Base-by-base conservation (phyloP, 2,113 vertebrate genomes). In the Podarcis raffonei region DNA sequence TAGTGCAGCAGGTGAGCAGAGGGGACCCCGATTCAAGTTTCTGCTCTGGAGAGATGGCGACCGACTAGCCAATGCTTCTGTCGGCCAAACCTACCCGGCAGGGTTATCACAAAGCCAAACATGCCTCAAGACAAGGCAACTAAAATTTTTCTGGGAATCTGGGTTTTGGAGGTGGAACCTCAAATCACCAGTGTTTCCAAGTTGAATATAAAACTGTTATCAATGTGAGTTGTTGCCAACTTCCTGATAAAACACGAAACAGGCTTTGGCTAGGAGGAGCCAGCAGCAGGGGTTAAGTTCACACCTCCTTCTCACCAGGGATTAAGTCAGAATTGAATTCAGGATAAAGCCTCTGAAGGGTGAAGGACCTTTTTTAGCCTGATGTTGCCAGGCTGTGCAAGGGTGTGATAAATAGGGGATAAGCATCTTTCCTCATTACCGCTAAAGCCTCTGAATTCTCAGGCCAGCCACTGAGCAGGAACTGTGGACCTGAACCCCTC, bases 401-500 rank as follows among this genome's bases (percentile, higher is more conserved):
- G 94, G 86, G 93, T 93, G 94, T 94, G 94, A 96, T 95, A 95
- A 95, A 95, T 93, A 81, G 4, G 94, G 94, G 94, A 96, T 96
- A 93, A 94, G 66, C 1, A 37, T 94, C 90, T 87, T 82, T 87
- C 87, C 62, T 18, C 1, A 42, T 7, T 79, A 37, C 72, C 27
- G 48, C n/a, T 65, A 85, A 76, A 76, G 32, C 42, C 53, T 35
- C 77, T 74, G 84, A 30, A 77, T 92, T 81, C 88, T 93, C 92
- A 53, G 89, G 79, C 48, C 48, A 84, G 80, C 85, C 20, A 12
- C 76, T 74, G 48, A 2, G 0, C 84, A 1, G 0, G 25, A 83
- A 74, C 57, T 4, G 12, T 62, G 7, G 32, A 4, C 53, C 68
- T 65, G 35, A 42, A 59, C 88, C 72, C 90, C 86, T 74, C 91